Evolutionary conservation across 2,113 vertebrate species (phyloP).

Genomic region (Anseranas semipalmata): DNA sequence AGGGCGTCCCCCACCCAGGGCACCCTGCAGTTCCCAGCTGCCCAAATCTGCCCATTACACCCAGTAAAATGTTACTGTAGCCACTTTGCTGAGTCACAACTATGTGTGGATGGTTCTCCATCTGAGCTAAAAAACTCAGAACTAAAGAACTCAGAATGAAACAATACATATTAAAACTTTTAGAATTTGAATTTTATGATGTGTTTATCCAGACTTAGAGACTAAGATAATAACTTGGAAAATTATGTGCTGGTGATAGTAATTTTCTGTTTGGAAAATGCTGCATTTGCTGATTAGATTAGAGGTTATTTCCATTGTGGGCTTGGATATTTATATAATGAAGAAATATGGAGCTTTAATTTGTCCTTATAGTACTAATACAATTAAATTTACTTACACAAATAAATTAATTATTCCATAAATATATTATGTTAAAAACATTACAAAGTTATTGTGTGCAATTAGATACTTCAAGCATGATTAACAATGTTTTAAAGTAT

Average conservation of each 20-base stretch:
- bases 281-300: background rate
- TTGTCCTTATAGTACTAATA: slow-evolving; percentile 46
- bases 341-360: slow-evolving; percentile 18
- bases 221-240: background rate
- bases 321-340: background rate
- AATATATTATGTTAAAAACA: slow-evolving; percentile 45
- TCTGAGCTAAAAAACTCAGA: background rate
- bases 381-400: slow-evolving; percentile 48
- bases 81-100: background rate
- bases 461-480: slow-evolving; percentile 25
- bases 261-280: background rate
- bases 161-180: background rate
- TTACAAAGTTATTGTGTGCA: slow-evolving; percentile 35
- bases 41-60: background rate
- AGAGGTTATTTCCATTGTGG: background rate
- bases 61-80: background rate
- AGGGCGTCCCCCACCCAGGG: background rate
- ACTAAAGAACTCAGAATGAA: background rate
- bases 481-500: slow-evolving; percentile 38
- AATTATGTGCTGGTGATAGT: background rate
- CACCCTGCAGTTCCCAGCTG: background rate
- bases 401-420: slow-evolving; percentile 55
- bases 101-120: background rate
- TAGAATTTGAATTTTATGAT: background rate
- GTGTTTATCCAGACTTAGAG: background rate